phyloP scores from a whole-genome alignment of 2,797 vertebrate genomes.

The Darevskia mixta region DNA sequence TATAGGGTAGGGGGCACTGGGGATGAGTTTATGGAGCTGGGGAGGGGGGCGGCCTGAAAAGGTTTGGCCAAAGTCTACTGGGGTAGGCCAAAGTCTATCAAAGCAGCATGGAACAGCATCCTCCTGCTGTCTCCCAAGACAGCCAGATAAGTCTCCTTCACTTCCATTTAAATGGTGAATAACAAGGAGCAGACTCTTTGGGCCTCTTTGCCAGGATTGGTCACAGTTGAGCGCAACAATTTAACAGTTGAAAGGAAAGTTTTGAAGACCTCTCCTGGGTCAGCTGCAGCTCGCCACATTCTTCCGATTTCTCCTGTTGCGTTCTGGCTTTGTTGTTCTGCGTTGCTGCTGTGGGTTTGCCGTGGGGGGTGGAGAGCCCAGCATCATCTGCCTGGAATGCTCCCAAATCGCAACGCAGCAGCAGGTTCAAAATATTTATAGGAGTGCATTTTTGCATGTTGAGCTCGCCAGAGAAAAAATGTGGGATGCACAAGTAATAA shows the following conservation, averaged over 20 bases:
- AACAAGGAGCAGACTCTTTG: accelerated
- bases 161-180: background rate
- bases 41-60: too few relatives aligned
- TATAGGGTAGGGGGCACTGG: too few relatives aligned
- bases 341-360: background rate
- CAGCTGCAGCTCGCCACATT: background rate
- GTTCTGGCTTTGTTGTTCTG: slow-evolving; percentile 22
- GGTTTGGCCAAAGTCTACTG: background rate
- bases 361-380: background rate
- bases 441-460: slow-evolving; percentile 9
- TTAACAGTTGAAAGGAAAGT: slow-evolving; percentile 48
- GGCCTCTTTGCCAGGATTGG: background rate
- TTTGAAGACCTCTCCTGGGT: slow-evolving; percentile 47
- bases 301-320: slow-evolving; percentile 46
- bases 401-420: slow-evolving; percentile 40
- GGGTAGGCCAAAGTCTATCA: background rate
- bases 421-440: slow-evolving; percentile 43
- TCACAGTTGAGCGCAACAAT: slow-evolving; percentile 33
- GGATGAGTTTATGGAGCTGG: too few relatives aligned
- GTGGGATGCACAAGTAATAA: too few relatives aligned
- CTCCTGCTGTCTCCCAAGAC: background rate
- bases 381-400: background rate
- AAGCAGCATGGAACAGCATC: background rate
- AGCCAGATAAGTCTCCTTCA: background rate
- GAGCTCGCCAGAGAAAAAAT: too few relatives aligned